A percentile compares a stretch with the other conserved stretches of the same genome.
phyloP scores from a whole-genome alignment of 1,140 invertebrate species.

The Panulirus ornatus region DNA sequence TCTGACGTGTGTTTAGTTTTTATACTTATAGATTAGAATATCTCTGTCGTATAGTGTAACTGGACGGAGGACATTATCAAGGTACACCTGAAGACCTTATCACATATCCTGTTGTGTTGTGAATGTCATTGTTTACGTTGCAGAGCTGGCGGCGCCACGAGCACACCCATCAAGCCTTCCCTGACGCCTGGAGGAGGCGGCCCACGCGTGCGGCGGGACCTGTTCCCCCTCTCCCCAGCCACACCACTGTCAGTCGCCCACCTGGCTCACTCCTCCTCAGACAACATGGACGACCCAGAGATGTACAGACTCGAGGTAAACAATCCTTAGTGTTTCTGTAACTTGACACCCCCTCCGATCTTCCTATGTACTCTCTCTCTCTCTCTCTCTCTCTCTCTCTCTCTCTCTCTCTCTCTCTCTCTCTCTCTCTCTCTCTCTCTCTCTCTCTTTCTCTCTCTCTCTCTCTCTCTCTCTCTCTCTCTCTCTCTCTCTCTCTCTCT shows the following conservation, averaged over 20 bases:
- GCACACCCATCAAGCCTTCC: slow-evolving; percentile 50
- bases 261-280: slow-evolving; percentile 34
- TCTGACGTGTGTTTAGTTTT: too few species aligned
- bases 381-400: not conserved
- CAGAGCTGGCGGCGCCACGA: slow-evolving; percentile 33
- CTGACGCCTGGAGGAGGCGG: slow-evolving; percentile 29
- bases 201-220: slow-evolving; percentile 20
- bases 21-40: too few species aligned
- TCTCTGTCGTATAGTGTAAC: too few species aligned
- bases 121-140: not conserved
- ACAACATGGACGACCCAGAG: slow-evolving; percentile 66
- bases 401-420: slow-evolving; percentile 20
- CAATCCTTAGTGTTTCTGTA: not conserved
- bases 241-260: slow-evolving; percentile 53
- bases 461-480: not conserved
- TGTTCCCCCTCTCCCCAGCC: slow-evolving; percentile 50
- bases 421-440: not conserved
- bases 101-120: not conserved
- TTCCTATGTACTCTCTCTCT: not conserved
- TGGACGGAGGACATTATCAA: not conserved
- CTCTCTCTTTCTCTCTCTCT: not conserved
- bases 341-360: not conserved
- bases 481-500: too few species aligned
- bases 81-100: not conserved
- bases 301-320: slow-evolving; percentile 70